phyloP scores from a whole-genome alignment of 2,888 invertebrate genomes.

The Diadegma fenestrale region DNA sequence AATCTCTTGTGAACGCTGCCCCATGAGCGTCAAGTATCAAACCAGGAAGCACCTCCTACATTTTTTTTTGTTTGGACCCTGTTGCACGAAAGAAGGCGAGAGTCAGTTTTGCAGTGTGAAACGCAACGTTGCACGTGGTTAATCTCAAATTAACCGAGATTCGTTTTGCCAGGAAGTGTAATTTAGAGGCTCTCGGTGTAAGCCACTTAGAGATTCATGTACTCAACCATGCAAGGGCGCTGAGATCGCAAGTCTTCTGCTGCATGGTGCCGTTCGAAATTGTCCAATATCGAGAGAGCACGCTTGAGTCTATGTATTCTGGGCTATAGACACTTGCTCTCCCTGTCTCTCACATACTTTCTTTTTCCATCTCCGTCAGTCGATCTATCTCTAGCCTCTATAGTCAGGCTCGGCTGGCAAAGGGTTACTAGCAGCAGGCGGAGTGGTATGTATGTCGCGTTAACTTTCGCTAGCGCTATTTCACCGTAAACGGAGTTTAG shows the following conservation, averaged over 20 bases:
- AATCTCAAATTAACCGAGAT: slow-evolving; percentile 63
- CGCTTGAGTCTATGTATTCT: slow-evolving; percentile 29
- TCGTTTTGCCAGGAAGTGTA: slow-evolving; percentile 42
- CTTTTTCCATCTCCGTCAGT: not conserved
- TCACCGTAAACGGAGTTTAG: slow-evolving; percentile 74
- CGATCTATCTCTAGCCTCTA: slow-evolving; percentile 11
- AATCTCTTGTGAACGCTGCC: not conserved
- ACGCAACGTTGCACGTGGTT: slow-evolving; percentile 53
- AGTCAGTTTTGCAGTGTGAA: not conserved
- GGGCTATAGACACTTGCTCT: not conserved
- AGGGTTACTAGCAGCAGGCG: slow-evolving; percentile 38
- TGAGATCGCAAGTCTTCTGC: slow-evolving; percentile 14
- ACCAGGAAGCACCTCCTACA: not conserved
- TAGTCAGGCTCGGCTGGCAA: slow-evolving; percentile 45
- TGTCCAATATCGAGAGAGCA: slow-evolving; percentile 45
- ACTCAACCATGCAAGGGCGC: slow-evolving; percentile 30
- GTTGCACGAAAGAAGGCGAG: slow-evolving; percentile 1
- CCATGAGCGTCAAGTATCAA: not conserved
- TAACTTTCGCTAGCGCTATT: slow-evolving; percentile 72
- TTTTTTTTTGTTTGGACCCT: not conserved
- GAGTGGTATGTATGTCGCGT: slow-evolving; percentile 66
- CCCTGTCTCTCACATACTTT: not conserved
- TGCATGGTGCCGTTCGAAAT: slow-evolving; percentile 43
- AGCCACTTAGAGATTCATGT: slow-evolving; percentile 47
- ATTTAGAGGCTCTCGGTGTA: slow-evolving; percentile 50